Evolutionary conservation across 2,888 invertebrate species (phyloP), one percentile per base, ranked within the genome.

Genomic region (Drosophila longiperda): DNA sequence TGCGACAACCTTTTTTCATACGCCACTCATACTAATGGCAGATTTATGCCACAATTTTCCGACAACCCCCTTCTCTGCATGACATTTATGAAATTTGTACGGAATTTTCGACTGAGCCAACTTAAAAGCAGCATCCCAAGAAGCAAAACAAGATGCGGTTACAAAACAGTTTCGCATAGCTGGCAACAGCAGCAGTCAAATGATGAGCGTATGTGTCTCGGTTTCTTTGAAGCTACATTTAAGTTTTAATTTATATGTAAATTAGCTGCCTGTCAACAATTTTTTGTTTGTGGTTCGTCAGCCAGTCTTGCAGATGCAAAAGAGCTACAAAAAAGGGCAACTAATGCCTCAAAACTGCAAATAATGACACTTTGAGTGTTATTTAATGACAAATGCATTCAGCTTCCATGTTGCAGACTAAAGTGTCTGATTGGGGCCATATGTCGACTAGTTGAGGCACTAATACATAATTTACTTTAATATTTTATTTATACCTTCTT

Each of bases 221-320:
- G 60, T 69, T 59, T 57, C 59, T 73, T 65, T 65, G 60, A 52
- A 71, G 70, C 65, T 57, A 75, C 70, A 73, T 76, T 89, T 81
- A 74, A 76, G 83, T 85, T 87, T 89, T 89, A 87, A 87, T 87
- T 89, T 87, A 87, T 87, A 89, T 87, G 87, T 82, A 87, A 87
- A 89, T 87, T 82, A 87, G 83, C 72, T 70, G 57, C 45, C 74
- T 57, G 71, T 55, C 76, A 63, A 58, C 38, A 42, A 29, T 55
- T 49, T 32, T 61, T 49, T 68, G 20, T 58, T 26, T 66, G 61
- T 29, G 55, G 73, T 32, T 68, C 61, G 54, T 69, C 69, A 50
- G 45, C 48, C 36, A 32, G 33, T 26, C 23, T 40, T 49, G 34
- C n/a, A 33, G 55, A 8, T 45, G 45, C 23, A 45, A 45, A 45